phyloP scores from a whole-genome alignment of 1,140 invertebrate species.

The Aphis gossypii region DNA sequence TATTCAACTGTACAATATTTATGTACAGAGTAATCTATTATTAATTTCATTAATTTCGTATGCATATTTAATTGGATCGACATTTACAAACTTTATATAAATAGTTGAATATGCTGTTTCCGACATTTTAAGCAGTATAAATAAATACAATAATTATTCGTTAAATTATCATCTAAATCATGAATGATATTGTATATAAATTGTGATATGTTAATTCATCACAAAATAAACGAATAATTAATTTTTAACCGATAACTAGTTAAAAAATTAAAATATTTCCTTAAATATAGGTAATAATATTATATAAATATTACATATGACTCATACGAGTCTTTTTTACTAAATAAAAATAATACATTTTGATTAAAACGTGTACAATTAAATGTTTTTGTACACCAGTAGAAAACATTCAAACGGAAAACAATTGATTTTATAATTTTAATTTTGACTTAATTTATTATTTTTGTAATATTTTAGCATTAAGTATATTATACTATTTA shows the following conservation, averaged over 20 bases:
- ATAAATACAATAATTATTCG: too few relatives aligned
- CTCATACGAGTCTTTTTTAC: too few relatives aligned
- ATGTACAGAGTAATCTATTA: not conserved
- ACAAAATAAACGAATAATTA: not conserved
- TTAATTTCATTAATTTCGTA: not conserved
- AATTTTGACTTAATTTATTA: too few relatives aligned
- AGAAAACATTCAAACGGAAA: too few relatives aligned
- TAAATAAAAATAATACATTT: too few relatives aligned
- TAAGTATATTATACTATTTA: not conserved
- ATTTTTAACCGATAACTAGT: not conserved
- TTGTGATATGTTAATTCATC: not conserved
- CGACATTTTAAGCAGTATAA: not conserved
- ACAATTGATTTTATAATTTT: too few relatives aligned
- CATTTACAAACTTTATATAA: not conserved
- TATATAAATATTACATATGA: not conserved
- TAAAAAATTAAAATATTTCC: not conserved
- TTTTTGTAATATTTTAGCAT: not conserved
- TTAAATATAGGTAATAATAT: not conserved
- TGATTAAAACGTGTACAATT: too few relatives aligned
- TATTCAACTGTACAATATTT: not conserved
- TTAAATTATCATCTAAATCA: not conserved
- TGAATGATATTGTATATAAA: not conserved
- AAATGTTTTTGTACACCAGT: too few relatives aligned
- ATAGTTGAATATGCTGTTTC: not conserved
- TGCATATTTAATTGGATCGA: not conserved